These are phyloP conservation scores for Idris sp. DNA, from an alignment of 1,140 invertebrate species.

Conservation along the genomic window DNA sequence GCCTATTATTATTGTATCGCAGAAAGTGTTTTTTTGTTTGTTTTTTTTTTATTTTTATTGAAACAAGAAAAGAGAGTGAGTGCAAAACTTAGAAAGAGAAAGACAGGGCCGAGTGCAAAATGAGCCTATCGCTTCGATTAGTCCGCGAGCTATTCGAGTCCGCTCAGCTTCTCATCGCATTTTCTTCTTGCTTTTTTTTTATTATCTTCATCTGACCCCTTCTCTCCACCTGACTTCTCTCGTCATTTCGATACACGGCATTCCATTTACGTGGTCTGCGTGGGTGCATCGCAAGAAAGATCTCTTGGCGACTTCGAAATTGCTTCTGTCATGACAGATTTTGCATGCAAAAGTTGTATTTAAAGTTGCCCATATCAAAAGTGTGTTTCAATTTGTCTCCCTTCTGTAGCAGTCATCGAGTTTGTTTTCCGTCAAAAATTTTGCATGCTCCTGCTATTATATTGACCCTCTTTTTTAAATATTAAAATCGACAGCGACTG, in stretches of 20 bases:
- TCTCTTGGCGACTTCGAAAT: constrained; percentile 56
- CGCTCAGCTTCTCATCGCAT: constrained; percentile 58
- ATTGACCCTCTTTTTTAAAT: too few relatives aligned
- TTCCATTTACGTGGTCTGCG: constrained; percentile 57
- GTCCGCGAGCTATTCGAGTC: constrained; percentile 55
- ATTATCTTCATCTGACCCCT: constrained; percentile 46
- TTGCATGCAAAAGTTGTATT: constrained; percentile 53
- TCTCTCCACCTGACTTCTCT: constrained; percentile 53
- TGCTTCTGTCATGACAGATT: constrained; percentile 61
- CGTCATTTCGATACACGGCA: constrained; percentile 60
- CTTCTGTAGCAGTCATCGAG: constrained; percentile 49
- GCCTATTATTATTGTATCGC: constrained; percentile 66
- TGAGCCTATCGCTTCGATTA: constrained; percentile 65
- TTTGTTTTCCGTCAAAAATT: constrained; percentile 47
- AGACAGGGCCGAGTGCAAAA: constrained; percentile 67
- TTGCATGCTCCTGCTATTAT: not conserved
- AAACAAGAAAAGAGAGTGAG: constrained; percentile 24
- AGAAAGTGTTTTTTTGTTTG: too few relatives aligned
- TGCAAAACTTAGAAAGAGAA: constrained; percentile 18
- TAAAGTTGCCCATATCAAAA: constrained; percentile 56
- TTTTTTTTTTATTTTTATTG: too few relatives aligned
- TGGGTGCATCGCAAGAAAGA: constrained; percentile 55
- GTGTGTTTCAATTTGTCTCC: constrained; percentile 58
- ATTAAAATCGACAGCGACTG: too few relatives aligned
- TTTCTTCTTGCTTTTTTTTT: constrained; percentile 56